A percentile compares a stretch with the other conserved stretches of the same genome.
Conservation (phyloP, 92 coral and sea anemone genomes). For the Muricea muricata region DNA sequence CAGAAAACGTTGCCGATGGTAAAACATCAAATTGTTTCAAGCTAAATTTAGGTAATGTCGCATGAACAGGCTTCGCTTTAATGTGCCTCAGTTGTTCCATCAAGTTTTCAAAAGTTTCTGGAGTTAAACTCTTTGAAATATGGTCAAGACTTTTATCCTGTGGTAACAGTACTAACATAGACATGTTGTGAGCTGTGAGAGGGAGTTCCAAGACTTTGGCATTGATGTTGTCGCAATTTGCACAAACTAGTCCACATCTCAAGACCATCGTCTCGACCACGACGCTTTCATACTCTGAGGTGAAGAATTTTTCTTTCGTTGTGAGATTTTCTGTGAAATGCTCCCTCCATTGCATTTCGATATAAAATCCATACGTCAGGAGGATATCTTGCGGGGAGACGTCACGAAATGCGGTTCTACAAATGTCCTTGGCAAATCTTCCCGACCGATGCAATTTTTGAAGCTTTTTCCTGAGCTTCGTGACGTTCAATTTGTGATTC, state of each 20-base stretch:
- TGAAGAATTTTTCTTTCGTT: neutral
- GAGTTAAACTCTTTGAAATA: neutral
- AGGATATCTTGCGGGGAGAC: slow-evolving; percentile 8
- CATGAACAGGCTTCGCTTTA: slow-evolving; percentile 20
- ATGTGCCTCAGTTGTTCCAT: neutral
- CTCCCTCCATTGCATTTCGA: slow-evolving; percentile 30
- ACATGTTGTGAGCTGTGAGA: slow-evolving; percentile 37
- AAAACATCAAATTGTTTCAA: neutral
- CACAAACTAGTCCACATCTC: slow-evolving; percentile 12
- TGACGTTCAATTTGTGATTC: neutral
- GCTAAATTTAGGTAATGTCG: slow-evolving; percentile 16
- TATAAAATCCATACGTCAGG: neutral
- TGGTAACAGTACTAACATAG: slow-evolving; percentile 13
- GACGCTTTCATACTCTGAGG: neutral
- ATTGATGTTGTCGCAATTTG: neutral
- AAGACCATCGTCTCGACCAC: slow-evolving; percentile 6
- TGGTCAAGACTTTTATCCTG: slow-evolving; percentile 1
- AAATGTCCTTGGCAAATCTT: neutral
- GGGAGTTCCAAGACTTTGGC: slow-evolving; percentile 13
- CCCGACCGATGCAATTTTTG: neutral
- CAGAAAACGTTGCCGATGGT: neutral
- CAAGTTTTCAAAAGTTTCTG: neutral
- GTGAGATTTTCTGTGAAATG: neutral
- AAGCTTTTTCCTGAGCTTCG: slow-evolving; percentile 18
- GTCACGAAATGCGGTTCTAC: neutral